phyloP scores from a whole-genome alignment of 2,113 vertebrate species.

The Hydrolagus affinis region DNA sequence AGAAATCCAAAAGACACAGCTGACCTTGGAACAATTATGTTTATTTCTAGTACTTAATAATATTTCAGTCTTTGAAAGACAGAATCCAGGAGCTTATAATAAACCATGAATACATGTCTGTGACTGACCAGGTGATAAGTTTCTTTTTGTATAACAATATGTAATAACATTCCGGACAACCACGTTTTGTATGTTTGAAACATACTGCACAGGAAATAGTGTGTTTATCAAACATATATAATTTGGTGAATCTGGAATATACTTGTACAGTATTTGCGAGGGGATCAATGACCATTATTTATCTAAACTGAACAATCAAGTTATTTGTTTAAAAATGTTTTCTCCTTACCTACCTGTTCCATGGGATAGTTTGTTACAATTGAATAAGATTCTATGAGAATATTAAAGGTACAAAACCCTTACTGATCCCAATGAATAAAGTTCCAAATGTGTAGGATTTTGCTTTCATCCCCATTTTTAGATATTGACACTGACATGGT shows the following conservation, averaged over 20 bases:
- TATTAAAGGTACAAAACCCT: too few species aligned
- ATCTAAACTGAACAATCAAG: not conserved
- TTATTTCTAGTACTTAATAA: slow-evolving; percentile 4
- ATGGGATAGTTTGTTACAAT: not conserved
- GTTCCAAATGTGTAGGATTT: not conserved
- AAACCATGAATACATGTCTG: not conserved
- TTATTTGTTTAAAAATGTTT: not conserved
- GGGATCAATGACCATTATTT: not conserved
- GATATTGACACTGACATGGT: too few species aligned
- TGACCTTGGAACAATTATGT: not conserved
- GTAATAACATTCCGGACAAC: not conserved
- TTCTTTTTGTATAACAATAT: not conserved
- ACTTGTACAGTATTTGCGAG: not conserved
- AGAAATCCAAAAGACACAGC: not conserved
- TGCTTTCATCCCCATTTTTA: not conserved
- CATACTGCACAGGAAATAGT: not conserved
- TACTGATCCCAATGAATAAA: too few species aligned
- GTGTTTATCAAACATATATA: not conserved
- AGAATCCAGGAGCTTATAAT: not conserved
- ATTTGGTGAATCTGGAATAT: not conserved
- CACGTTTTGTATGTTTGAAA: not conserved
- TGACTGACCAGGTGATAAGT: not conserved
- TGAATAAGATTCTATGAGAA: not conserved
- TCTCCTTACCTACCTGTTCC: not conserved
- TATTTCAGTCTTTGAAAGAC: not conserved